Base-by-base conservation (phyloP, 2,113 vertebrate genomes). In the Saccopteryx leptura region DNA sequence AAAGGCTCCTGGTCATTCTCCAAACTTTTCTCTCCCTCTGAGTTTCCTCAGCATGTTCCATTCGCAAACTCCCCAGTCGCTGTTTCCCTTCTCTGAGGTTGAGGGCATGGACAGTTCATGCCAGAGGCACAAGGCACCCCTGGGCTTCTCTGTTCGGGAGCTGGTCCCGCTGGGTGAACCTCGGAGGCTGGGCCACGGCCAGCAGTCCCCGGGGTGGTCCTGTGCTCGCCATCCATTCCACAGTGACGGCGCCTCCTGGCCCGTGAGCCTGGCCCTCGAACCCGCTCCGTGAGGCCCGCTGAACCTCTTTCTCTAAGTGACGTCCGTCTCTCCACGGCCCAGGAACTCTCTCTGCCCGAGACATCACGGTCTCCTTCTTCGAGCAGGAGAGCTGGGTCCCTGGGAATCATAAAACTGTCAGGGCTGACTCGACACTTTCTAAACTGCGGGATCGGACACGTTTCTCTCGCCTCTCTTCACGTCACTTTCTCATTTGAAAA, bases 401-500 rank as follows among this genome's bases (percentile, higher is more conserved):
- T 88, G 71, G 9, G 19, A 92, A 74, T 61, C 39, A 79, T 61
- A 50, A 83, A 93, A 58, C 24, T 63, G 17, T 86, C 74, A 54
- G 4, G 18, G 66, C 82, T 72, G 39, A 15, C 18, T 90, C 15
- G 26, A 65, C 21, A 15, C 24, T 81, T 46, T 69, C 54, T 50
- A 87, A 39, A 39, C 39, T 39, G 39, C 39, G 39, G 39, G 39
- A 39, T 39, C 39, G 39, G 33, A 88, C 54, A 81, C 46, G n/a
- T 17, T n/a, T 82, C 48, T 85, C 28, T 39, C 69, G 48, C 39
- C 3, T 66, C 6, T 79, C 9, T 46, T 79, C 79, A 31, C 18
- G 61, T 93, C 23, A 65, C 33, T 87, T 90, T 84, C 19, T 76
- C 58, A 88, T 33, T 88, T 84, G n/a, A 84, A 93, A 76, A 74